Evolutionary conservation across 2,888 invertebrate species (phyloP), one percentile per base, ranked within the genome.

Genomic region (Therioaphis trifolii): DNA sequence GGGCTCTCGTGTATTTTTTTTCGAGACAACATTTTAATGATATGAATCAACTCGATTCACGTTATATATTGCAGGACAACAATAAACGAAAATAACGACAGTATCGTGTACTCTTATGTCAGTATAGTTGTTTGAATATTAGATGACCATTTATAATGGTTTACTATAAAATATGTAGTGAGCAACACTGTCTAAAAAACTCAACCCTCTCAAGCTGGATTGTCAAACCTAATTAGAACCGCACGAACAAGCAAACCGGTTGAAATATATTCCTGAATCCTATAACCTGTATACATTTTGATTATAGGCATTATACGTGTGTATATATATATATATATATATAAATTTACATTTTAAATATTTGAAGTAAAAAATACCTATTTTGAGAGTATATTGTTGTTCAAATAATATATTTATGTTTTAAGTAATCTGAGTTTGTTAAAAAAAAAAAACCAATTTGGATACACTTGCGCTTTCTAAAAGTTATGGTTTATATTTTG

Each of bases 201-300:
- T 63, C 63, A 63, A 82, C 72, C 82, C 74, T 63, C 52, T 49
- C 49, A 49, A 74, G 63, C 14, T 52, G 72, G 72, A 27, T 71
- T 71, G 80, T 82, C 80, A 74, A 74, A 82, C 63, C 74, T 27
- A 52, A 80, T 80, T 80, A 80, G 79, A 80, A 82, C 72, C 72
- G 80, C 80, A 61, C 63, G 63, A 63, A 49, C 63, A 24, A 52
- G 49, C 66, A 35, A 66, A 77, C 76, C 76, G 63, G 63, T 82
- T 74, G 61, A 82, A 82, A 82, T 46, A 21, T 63, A 49, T 72
- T 61, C 71, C 40, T 35, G 66, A 49, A 63, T 61, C 71, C 40
- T 35, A 52, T 77, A 49, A 40, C 68, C 52, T 27, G 11, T 15
- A 52, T 35, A 63, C 52, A 24, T 66, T 77, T 35, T 7, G 15